A percentile compares a stretch with the other conserved stretches of the same genome.
These are phyloP conservation scores for Dynastes hyllus DNA, from an alignment of 2,888 invertebrate species.

Conservation along the genomic window DNA sequence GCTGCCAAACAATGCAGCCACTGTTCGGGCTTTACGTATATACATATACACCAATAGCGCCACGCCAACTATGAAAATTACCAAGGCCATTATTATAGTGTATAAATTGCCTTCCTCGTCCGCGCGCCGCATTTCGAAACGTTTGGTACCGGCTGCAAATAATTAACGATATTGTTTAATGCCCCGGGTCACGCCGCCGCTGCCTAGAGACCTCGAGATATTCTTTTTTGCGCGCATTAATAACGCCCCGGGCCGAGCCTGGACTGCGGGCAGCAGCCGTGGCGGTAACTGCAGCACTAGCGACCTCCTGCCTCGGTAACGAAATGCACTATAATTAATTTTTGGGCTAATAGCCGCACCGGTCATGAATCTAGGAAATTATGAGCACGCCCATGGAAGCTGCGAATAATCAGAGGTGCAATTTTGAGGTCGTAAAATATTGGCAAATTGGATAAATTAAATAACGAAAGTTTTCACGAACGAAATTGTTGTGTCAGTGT, in stretches of 20 bases:
- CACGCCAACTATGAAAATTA: conserved; percentile 48
- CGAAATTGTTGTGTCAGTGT: too few relatives aligned
- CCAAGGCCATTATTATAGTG: conserved; percentile 47
- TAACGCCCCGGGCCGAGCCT: neutral
- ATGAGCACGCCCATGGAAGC: neutral
- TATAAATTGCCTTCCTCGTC: conserved; percentile 36
- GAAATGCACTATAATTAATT: conserved; percentile 30
- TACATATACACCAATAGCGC: neutral
- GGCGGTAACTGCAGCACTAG: too few relatives aligned
- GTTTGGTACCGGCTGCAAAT: conserved; percentile 33
- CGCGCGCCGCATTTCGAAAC: neutral
- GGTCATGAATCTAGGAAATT: too few relatives aligned
- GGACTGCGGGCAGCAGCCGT: neutral
- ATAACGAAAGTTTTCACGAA: too few relatives aligned
- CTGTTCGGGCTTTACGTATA: neutral
- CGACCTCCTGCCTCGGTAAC: neutral
- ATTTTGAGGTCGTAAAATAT: too few relatives aligned
- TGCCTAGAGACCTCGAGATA: neutral
- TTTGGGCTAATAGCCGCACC: too few relatives aligned
- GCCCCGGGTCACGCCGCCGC: conserved; percentile 20
- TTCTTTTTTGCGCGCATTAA: conserved; percentile 38
- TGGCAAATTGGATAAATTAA: too few relatives aligned
- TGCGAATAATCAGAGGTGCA: too few relatives aligned
- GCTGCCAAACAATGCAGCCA: neutral
- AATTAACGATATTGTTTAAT: conserved; percentile 45